Percentiles rank a stretch among this genome's conserved stretches.
phyloP scores from a whole-genome alignment of 92 coral and sea anemone genomes.

The Pocillopora meandrina region DNA sequence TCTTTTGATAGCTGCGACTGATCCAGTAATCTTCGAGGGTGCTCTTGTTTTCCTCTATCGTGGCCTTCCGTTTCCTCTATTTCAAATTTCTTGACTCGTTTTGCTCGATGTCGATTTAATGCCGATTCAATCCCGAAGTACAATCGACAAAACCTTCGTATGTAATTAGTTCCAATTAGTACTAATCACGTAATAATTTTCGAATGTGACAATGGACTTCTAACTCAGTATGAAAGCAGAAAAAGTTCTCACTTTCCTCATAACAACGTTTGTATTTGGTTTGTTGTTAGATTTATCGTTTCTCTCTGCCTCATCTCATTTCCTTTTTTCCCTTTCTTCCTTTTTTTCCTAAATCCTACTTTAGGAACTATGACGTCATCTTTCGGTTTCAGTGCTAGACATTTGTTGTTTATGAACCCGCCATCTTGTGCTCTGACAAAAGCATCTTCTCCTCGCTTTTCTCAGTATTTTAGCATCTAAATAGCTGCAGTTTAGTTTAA shows the following conservation, averaged over 20 bases:
- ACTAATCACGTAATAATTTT: not conserved
- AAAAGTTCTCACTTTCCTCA: no score
- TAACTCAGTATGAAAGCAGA: no score
- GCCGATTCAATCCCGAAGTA: not conserved
- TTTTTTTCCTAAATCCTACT: not conserved
- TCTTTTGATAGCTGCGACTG: conserved; percentile 15
- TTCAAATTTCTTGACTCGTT: not conserved
- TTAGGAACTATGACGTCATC: conserved; percentile 20
- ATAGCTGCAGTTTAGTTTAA: not conserved
- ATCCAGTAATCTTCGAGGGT: conserved; percentile 1
- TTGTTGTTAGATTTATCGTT: no score
- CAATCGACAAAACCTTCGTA: not conserved
- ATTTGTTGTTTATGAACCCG: not conserved
- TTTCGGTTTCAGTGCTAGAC: not conserved
- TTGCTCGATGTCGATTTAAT: not conserved
- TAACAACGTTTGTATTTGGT: no score
- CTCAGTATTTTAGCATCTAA: not conserved
- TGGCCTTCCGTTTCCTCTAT: not conserved
- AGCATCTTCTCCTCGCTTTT: not conserved
- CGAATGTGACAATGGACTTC: not conserved
- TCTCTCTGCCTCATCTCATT: not conserved
- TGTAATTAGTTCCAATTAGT: not conserved
- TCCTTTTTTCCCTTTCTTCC: not conserved
- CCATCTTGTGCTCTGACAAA: conserved; percentile 14
- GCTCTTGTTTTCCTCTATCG: not conserved